A percentile compares a stretch with the other conserved stretches of the same genome.
phyloP scores from a whole-genome alignment of 2,888 invertebrate species.

The Papilio demoleus region DNA sequence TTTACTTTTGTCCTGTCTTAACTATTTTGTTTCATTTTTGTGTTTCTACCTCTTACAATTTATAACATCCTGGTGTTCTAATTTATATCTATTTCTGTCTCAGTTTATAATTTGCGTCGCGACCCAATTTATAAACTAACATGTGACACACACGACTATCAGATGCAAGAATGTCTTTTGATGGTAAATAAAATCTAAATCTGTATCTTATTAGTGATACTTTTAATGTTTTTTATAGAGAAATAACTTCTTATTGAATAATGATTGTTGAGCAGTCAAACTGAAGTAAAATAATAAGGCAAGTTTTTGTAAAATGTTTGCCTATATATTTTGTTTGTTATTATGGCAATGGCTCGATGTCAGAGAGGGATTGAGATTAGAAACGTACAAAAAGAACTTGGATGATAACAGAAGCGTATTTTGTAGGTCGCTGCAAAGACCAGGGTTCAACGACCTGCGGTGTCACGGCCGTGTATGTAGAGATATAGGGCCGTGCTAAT shows the following conservation, averaged over 20 bases:
- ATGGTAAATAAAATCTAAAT: not conserved
- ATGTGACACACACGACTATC: conserved; percentile 38
- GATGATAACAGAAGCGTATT: conserved; percentile 55
- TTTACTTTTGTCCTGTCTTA: not conserved
- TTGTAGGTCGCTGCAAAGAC: conserved; percentile 68
- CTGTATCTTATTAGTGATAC: too few relatives aligned
- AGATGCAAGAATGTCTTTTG: conserved; percentile 9
- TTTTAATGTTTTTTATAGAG: too few relatives aligned
- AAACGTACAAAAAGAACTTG: not conserved
- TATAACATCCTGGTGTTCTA: conserved; percentile 16
- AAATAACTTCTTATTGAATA: too few relatives aligned
- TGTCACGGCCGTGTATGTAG: conserved; percentile 68
- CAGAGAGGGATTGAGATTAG: not conserved
- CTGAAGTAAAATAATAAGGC: too few relatives aligned
- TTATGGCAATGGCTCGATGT: not conserved
- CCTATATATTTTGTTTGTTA: not conserved
- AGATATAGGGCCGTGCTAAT: conserved; percentile 18
- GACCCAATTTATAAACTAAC: conserved; percentile 22
- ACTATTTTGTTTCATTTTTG: not conserved
- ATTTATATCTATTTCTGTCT: conserved; percentile 25
- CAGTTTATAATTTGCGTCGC: conserved; percentile 12
- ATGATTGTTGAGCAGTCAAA: too few relatives aligned
- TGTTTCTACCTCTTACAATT: conserved; percentile 5
- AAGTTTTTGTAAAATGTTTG: too few relatives aligned
- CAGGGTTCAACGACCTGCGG: conserved; percentile 71